phyloP scores from a whole-genome alignment of 2,888 invertebrate species.

The Taenaris catops region DNA sequence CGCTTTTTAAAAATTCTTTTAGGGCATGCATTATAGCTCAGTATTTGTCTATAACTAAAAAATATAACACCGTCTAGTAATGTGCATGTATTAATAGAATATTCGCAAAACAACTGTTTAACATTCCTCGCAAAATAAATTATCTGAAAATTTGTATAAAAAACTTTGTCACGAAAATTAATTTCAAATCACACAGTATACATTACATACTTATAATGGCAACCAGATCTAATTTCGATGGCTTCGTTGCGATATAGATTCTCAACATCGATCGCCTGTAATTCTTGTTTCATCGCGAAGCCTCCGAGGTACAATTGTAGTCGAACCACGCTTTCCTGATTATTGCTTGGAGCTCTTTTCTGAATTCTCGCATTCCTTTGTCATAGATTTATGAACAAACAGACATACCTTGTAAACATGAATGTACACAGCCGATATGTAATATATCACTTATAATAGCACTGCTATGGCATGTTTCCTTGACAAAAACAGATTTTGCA shows the following conservation, averaged over 20 bases:
- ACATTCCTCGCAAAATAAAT: too few relatives aligned
- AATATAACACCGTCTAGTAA: too few relatives aligned
- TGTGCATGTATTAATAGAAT: too few relatives aligned
- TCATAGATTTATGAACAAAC: conserved; percentile 28
- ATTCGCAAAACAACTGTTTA: too few relatives aligned
- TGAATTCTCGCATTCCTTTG: conserved; percentile 31
- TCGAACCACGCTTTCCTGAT: conserved; percentile 39
- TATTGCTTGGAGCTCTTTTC: conserved; percentile 43
- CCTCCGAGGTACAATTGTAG: conserved; percentile 51
- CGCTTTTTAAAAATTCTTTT: conserved; percentile 3
- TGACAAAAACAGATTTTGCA: conserved; percentile 22
- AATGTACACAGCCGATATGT: conserved; percentile 2
- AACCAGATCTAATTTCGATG: conserved; percentile 15
- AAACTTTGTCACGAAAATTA: too few relatives aligned
- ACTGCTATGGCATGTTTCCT: conserved; percentile 7
- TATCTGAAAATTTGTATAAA: too few relatives aligned
- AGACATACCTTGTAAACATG: conserved; percentile 13
- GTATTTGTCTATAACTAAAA: too few relatives aligned
- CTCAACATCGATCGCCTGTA: conserved; percentile 33
- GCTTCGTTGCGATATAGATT: conserved; percentile 38
- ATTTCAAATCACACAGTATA: too few relatives aligned
- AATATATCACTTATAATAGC: conserved; percentile 6
- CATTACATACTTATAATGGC: conserved; percentile 5
- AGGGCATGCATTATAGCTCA: too few relatives aligned
- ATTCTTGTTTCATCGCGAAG: conserved; percentile 30